Base-by-base conservation (phyloP, 2,797 vertebrate species). In the Pteronotus mesoamericanus region DNA sequence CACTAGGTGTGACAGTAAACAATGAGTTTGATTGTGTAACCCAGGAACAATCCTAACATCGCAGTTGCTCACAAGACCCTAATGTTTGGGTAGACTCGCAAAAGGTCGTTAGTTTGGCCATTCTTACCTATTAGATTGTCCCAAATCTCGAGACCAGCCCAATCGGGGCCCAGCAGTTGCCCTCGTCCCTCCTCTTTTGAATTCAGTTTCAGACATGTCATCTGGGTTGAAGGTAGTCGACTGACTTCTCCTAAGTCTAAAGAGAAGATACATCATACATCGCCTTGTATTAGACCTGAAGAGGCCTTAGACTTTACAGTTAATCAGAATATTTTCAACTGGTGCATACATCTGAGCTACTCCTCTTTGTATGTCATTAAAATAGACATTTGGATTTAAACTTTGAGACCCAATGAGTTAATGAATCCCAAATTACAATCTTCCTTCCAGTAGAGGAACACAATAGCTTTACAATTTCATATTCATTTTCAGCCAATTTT, bases 131-230 rank as follows among this genome's bases (percentile, higher is more conserved):
- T 98, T 99, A 94, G 98, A 97, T 82, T 98, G 99, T 48, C 99
- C 99, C 90, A 99, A 98, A 96, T 99, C 99, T 97, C 99, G 99
- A 84, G 99, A 99, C 99, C 99, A 99, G 79, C 99, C 99, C 93
- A 99, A 97, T 55, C 99, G 99, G 4, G 99, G 99, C 37, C 99
- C 99, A 0, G 99, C 99, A 0, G 99, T 99, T 44, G 99, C 99
- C 97, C 99, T 99, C 11, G 99, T 99, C n/a, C 99, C 99, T 57
- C 99, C 99, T 96, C 99, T 98, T 95, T 99, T 99, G 98, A 99
- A 99, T 96, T 99, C 99, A 0, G 98, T 98, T 96, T 99, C 99
- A 0, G 99, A 98, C 90, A 99, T 98, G 91, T 99, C 99, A 0
- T 99, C 99, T 51, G 99, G 98, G 98, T 99, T 99, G 94, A 99